Evolutionary conservation across 2,113 vertebrate genomes (phyloP).

Genomic region (Antechinus flavipes): DNA sequence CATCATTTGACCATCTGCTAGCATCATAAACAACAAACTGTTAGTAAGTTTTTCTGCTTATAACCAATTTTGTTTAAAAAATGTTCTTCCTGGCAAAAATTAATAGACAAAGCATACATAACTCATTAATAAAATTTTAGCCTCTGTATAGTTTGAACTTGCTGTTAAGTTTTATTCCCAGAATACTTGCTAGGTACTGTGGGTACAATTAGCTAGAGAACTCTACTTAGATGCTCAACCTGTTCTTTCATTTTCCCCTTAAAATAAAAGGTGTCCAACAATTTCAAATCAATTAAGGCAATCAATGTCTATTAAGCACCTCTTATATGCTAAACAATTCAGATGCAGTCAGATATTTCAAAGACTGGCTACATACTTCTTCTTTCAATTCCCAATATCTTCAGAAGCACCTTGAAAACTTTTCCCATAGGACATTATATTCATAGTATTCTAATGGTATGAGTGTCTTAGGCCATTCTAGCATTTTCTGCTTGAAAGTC

Average conservation of each 20-base stretch:
- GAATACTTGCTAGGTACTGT: not conserved
- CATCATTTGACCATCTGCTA: not conserved
- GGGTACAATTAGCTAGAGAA: not conserved
- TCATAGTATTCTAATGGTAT: not conserved
- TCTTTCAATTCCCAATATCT: not conserved
- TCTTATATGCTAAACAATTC: not conserved
- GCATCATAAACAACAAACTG: not conserved
- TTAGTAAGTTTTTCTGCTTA: not conserved
- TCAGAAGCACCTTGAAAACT: not conserved
- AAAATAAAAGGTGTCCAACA: not conserved
- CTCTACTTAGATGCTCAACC: not conserved
- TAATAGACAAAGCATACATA: not conserved
- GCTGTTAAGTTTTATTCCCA: not conserved
- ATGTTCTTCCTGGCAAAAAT: not conserved
- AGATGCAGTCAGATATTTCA: not conserved
- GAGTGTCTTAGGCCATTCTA: not conserved
- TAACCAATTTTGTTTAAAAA: not conserved
- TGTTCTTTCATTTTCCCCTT: not conserved
- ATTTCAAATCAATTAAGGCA: not conserved
- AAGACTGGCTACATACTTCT: not conserved
- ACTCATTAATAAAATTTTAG: not conserved
- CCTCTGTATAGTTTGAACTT: not conserved
- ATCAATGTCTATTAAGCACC: not conserved
- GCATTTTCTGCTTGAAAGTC: not conserved
- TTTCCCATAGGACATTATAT: not conserved